phyloP scores from a whole-genome alignment of 2,797 vertebrate species.

The Eupleurogrammus muticus region DNA sequence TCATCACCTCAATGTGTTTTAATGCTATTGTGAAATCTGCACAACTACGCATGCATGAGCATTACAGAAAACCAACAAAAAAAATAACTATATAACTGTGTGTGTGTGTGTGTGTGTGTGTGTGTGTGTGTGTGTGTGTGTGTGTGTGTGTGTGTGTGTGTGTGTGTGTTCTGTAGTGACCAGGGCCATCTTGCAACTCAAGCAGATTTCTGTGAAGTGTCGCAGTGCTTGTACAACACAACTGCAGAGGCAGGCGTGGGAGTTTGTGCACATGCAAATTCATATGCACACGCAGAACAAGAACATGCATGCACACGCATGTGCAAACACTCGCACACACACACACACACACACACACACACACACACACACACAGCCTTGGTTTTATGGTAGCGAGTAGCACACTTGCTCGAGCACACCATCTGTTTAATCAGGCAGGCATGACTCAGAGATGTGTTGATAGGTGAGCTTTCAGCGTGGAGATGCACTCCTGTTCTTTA shows the following conservation, averaged over 20 bases:
- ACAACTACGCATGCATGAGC: neutral
- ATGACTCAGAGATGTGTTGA: constrained; percentile 58
- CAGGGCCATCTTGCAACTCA: constrained; percentile 60
- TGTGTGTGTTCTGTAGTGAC: constrained; percentile 18
- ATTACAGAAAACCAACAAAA: neutral
- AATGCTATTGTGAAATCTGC: neutral
- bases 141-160: constrained; percentile 17
- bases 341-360: too few species aligned
- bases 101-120: constrained; percentile 6
- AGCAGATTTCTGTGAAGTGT: constrained; percentile 65
- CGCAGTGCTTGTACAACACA: constrained; percentile 52
- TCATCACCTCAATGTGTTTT: neutral
- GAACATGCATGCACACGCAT: too few species aligned
- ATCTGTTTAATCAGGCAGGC: constrained; percentile 53
- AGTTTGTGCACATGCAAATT: constrained; percentile 40
- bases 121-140: constrained; percentile 26
- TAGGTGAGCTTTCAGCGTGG: constrained; percentile 43
- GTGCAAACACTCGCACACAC: too few species aligned
- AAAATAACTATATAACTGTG: neutral
- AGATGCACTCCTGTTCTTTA: constrained; percentile 37
- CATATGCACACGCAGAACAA: too few species aligned
- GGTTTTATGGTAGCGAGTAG: constrained; percentile 19
- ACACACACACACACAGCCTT: neutral
- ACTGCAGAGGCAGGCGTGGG: constrained; percentile 25
- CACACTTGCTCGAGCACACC: constrained; percentile 25